These are phyloP conservation scores for Heliconius charithonia DNA, from an alignment of 2,888 invertebrate species.

Conservation along the genomic window DNA sequence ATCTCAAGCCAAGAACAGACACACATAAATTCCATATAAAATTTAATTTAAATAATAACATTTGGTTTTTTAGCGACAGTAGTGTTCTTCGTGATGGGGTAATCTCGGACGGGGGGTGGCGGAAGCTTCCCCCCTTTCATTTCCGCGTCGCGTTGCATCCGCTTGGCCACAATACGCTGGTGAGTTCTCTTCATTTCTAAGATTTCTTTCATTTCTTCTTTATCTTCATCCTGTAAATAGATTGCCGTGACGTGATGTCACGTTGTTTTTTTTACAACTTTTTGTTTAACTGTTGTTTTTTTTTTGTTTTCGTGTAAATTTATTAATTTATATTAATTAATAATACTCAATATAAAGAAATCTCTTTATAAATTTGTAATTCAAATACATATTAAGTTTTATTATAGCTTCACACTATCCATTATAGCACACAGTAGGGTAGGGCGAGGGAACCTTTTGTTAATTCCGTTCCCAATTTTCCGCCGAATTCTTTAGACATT, in stretches of 20 bases:
- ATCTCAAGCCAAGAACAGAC: no score
- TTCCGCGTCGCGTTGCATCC: constrained; percentile 73
- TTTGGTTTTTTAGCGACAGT: constrained; percentile 29
- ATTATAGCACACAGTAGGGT: no score
- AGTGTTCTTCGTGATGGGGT: constrained; percentile 64
- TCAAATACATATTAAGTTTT: no score
- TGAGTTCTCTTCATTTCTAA: constrained; percentile 95
- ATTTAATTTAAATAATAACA: constrained; percentile 7
- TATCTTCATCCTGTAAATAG: constrained; percentile 90
- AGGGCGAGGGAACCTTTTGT: no score
- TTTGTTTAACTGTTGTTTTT: background rate
- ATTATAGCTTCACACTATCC: no score
- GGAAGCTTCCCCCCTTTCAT: constrained; percentile 58
- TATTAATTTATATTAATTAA: no score
- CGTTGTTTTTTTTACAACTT: background rate
- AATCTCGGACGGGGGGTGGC: constrained; percentile 58
- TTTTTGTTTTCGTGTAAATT: background rate
- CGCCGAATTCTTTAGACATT: no score
- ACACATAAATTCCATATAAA: no score
- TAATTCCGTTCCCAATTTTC: no score
- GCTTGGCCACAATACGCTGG: constrained; percentile 89
- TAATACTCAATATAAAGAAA: no score
- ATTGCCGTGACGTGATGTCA: background rate
- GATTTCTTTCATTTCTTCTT: constrained; percentile 97
- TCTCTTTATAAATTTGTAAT: no score